These are phyloP conservation scores for Philonicus albiceps DNA, from an alignment of 2,888 invertebrate species.

Conservation along the genomic window DNA sequence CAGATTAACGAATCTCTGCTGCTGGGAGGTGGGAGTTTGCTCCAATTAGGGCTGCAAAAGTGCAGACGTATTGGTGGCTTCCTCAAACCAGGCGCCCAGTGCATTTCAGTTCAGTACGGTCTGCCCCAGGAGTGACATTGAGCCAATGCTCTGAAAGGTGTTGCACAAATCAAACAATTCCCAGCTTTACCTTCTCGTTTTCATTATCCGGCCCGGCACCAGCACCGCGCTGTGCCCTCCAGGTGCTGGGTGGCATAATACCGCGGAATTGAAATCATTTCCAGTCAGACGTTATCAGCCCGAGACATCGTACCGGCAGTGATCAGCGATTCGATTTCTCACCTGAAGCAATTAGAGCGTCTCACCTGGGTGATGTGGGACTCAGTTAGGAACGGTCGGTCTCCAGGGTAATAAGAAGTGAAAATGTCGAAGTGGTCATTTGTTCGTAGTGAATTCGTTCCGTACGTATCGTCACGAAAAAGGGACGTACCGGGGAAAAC, in stretches of 20 bases:
- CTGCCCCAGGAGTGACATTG: neutral
- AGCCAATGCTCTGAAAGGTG: neutral
- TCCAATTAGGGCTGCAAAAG: neutral
- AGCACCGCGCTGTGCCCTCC: neutral
- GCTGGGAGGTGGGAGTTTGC: too few relatives aligned
- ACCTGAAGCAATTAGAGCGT: neutral
- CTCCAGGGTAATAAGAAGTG: neutral
- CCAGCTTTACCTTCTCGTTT: neutral
- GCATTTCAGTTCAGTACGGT: neutral
- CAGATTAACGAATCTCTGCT: constrained; percentile 14
- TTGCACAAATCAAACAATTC: neutral
- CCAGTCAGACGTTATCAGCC: neutral
- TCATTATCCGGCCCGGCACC: neutral
- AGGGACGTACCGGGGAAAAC: neutral
- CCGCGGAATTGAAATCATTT: constrained; percentile 1
- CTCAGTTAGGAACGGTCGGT: neutral
- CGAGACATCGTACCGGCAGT: neutral
- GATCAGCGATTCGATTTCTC: neutral
- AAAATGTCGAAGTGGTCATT: constrained; percentile 53
- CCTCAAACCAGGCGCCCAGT: neutral
- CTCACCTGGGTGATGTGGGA: neutral
- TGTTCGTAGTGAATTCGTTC: constrained; percentile 51
- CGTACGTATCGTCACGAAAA: constrained; percentile 11
- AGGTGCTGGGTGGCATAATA: neutral
- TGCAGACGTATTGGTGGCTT: neutral